Evolutionary conservation across 1,140 invertebrate species (phyloP), one percentile per base, ranked within the genome.

Genomic region (Psilanteris sp.): DNA sequence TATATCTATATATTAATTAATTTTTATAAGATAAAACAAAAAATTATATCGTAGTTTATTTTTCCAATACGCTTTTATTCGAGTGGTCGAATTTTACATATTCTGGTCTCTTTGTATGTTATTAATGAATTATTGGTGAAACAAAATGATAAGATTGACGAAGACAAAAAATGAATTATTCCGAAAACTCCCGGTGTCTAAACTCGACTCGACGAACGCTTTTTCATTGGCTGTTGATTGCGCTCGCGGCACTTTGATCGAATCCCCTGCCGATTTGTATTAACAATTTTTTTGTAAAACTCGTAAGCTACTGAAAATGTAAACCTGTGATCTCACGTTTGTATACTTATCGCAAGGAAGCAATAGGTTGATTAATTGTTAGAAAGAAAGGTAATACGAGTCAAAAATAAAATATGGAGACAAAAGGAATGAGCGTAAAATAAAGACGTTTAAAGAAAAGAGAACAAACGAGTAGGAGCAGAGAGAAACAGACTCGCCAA

Each of bases 401-500:
- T 36, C 32, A 1, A n/a, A 31, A 31, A 31, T 7, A 15, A 16
- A 36, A 15, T 7, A 15, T 16, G 11, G 16, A 46, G 13, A 24
- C 4, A n/a, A 20, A 29, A 24, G 34, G 16, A n/a, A 11, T 5
- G n/a, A 32, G 11, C 13, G 22, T 8, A 43, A 43, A 1, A 34
- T n/a, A 32, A 39, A 64, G 26, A 59, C 9, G 7, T 46, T 20
- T 27, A 20, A 50, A 32, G 31, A 27, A 50, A 54, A 52, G 46
- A 61, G 54, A 72, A 62, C 48, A 72, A 72, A 62, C 24, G 50
- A 39, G 37, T 62, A 64, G 64, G 64, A 70, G 59, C 57, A 70
- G 66, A 76, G 73, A 66, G 66, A 76, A 66, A 76, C 73, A 71
- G 73, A 76, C 73, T 76, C 64, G 73, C 73, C 64, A 71, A 76